Evolutionary conservation across 2,113 vertebrate genomes (phyloP), one percentile per base, ranked within the genome.

Genomic region (Cyanoramphus novaezelandiae): DNA sequence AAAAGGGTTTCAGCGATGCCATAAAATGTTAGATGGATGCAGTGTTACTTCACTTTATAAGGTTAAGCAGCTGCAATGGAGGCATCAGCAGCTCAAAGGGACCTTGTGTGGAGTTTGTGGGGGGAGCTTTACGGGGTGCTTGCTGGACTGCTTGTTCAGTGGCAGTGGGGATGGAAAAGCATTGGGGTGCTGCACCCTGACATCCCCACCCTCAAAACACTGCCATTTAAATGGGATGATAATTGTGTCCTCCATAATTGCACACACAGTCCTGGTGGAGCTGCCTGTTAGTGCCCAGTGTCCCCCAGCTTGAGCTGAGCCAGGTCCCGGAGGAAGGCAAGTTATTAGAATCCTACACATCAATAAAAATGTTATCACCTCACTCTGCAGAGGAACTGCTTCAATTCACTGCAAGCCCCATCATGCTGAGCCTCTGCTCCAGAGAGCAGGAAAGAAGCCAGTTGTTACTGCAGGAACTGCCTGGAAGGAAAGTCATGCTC

Each of bases 331-430:
- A 65, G 67, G 70, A 87, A 50, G 33, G 59, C 39, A 91, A 89
- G 93, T 93, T 91, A 93, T 79, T 82, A 91, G 74, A 69, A 84
- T 41, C 74, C 79, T 28, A 31, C 18, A 24, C 62, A 57, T 89
- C 79, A 96, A 94, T 94, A 93, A 93, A 96, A 92, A 77, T 8
- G 69, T 92, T 93, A 96, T 84, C 96, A 89, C 83, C 88, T 92
- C 39, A 41, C 53, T 89, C 93, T 23, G 31, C 63, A 70, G 84
- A 92, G 75, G 47, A 91, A 65, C 6, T 2, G 65, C 53, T 76
- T 72, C 81, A 68, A 59, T 12, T 39, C 2, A 9, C 19, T 91
- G 59, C 93, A 91, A 92, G 81, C 74, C 88, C 28, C 74, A 87
- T 93, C 91, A 89, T 0, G 44, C 88, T 92, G 49, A 96, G 57